phyloP scores from a whole-genome alignment of 2,888 invertebrate species.

The Ochropleura plecta region DNA sequence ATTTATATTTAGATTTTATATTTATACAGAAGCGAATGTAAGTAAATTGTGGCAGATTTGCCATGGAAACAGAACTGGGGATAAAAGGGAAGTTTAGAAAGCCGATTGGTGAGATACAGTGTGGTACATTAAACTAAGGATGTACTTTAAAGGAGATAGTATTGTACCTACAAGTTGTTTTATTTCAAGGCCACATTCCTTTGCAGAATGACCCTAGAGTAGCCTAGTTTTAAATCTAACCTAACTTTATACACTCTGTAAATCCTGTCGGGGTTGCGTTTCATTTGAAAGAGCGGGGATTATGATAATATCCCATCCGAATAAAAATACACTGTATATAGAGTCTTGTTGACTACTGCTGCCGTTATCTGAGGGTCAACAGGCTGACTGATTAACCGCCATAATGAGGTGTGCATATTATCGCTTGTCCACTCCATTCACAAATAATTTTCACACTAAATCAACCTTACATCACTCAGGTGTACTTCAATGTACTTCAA shows the following conservation, averaged over 20 bases:
- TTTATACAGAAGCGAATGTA: constrained; percentile 22
- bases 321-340: neutral
- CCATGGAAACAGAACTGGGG: neutral
- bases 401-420: neutral
- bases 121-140: neutral
- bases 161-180: neutral
- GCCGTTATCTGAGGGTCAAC: neutral
- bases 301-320: too few species aligned
- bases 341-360: neutral
- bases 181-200: neutral
- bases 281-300: too few species aligned
- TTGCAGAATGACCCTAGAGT: neutral
- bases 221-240: neutral
- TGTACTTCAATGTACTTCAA: constrained; percentile 7
- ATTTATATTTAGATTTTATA: constrained; percentile 38
- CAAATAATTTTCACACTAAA: neutral
- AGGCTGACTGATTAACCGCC: neutral
- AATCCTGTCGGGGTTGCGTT: too few species aligned
- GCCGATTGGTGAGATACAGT: neutral
- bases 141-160: neutral
- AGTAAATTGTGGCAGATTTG: constrained; percentile 10
- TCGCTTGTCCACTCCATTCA: neutral
- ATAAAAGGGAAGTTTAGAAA: neutral
- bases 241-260: neutral
- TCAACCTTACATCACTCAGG: constrained; percentile 6